These are phyloP conservation scores for Petrocephalus microphthalmus DNA, from an alignment of 2,113 vertebrate genomes.

Conservation along the genomic window DNA sequence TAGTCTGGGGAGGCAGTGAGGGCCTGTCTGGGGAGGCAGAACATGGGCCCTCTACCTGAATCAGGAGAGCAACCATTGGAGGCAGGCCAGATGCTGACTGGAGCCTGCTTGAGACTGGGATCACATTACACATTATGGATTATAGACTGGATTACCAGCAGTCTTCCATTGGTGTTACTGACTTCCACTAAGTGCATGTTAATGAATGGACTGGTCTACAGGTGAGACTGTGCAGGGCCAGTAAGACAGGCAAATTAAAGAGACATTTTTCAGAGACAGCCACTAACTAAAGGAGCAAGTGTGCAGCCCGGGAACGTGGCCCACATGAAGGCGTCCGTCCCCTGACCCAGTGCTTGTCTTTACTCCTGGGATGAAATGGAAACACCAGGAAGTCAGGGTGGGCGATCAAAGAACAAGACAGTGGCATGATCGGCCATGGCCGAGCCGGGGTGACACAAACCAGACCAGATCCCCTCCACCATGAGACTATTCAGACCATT, in stretches of 20 bases:
- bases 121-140: slow-evolving; percentile 46
- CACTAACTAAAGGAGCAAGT: not conserved
- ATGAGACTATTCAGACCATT: too few relatives aligned
- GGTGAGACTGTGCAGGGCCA: slow-evolving; percentile 19
- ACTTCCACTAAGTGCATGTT: slow-evolving; percentile 41
- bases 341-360: not conserved
- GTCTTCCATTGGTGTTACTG: slow-evolving; percentile 37
- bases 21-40: not conserved
- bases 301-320: not conserved
- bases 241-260: slow-evolving; percentile 16
- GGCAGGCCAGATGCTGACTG: slow-evolving; percentile 39
- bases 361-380: not conserved
- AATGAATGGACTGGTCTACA: slow-evolving; percentile 32
- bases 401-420: slow-evolving; percentile 27
- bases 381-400: slow-evolving; percentile 18
- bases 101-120: slow-evolving; percentile 37
- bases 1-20: not conserved
- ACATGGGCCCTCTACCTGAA: slow-evolving; percentile 33
- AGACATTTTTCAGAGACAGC: slow-evolving; percentile 28
- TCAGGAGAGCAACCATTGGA: slow-evolving; percentile 30
- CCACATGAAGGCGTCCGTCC: not conserved
- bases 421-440: not conserved
- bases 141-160: slow-evolving; percentile 37
- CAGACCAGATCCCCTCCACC: not conserved
- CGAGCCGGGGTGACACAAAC: not conserved